phyloP scores from a whole-genome alignment of 2,797 vertebrate species.

The Simalia tracyae region DNA sequence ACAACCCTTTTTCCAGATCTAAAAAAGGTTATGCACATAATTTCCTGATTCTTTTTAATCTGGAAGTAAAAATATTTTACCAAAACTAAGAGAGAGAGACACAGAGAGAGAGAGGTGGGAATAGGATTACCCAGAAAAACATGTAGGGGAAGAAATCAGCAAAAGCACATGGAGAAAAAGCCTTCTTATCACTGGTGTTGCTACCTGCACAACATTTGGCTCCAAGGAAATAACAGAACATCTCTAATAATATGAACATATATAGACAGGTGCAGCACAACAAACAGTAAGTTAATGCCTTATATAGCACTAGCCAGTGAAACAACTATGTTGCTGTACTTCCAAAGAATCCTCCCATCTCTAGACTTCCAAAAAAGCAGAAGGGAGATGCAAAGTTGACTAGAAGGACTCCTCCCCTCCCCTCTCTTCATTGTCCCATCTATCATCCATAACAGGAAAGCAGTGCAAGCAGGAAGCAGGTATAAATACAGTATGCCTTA shows the following conservation, averaged over 20 bases:
- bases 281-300: background rate
- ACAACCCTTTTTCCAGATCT: constrained; percentile 56
- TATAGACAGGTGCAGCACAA: background rate
- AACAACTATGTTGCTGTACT: background rate
- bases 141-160: constrained; percentile 55
- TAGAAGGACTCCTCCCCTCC: background rate
- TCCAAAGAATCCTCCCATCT: background rate
- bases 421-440: background rate
- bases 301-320: background rate
- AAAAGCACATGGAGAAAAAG: constrained; percentile 41
- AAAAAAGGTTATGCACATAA: constrained; percentile 48
- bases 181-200: constrained; percentile 39
- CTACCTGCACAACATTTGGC: constrained; percentile 47
- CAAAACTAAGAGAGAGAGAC: constrained; percentile 39
- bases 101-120: background rate
- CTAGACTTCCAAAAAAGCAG: background rate
- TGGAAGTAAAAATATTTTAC: constrained; percentile 63
- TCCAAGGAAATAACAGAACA: constrained; percentile 34
- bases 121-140: constrained; percentile 53
- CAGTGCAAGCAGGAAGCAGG: background rate
- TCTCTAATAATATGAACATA: constrained; percentile 31
- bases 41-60: constrained; percentile 68
- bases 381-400: background rate
- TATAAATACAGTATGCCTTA: background rate
- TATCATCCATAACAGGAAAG: background rate